Percentiles rank a stretch among this genome's conserved stretches.
Conservation (phyloP, 2,888 invertebrate species). For the Drosophila quasianomalipes region DNA sequence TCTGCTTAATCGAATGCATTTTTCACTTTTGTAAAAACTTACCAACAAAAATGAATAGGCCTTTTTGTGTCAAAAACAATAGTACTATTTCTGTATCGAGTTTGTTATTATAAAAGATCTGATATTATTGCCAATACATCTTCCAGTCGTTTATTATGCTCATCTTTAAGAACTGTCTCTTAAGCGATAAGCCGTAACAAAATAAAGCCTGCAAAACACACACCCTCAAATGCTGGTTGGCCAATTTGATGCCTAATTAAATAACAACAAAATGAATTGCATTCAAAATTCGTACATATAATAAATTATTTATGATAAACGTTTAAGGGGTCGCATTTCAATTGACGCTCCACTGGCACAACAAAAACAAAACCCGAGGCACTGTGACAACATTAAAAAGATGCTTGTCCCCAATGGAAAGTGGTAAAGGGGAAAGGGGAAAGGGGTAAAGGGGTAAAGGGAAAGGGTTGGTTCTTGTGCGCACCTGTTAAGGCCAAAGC, state of each 20-base stretch:
- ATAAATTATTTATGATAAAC: slow-evolving; percentile 77
- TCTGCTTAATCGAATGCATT: neutral
- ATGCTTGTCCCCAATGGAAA: slow-evolving; percentile 4
- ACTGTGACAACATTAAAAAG: slow-evolving; percentile 22
- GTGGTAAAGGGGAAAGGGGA: neutral
- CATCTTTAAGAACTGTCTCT: neutral
- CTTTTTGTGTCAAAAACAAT: neutral
- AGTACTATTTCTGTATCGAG: neutral
- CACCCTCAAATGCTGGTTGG: slow-evolving; percentile 17
- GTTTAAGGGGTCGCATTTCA: slow-evolving; percentile 64
- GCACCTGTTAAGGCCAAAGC: slow-evolving; percentile 55
- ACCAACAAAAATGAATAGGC: neutral
- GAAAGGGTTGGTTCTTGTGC: slow-evolving; percentile 16
- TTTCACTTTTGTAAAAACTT: neutral
- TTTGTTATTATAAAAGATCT: neutral
- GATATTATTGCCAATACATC: neutral
- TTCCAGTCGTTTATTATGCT: neutral
- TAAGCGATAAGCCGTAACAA: neutral
- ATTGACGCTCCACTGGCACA: slow-evolving; percentile 42
- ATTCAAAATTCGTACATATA: slow-evolving; percentile 47
- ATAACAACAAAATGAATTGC: slow-evolving; percentile 52
- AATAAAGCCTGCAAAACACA: neutral
- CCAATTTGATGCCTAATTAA: slow-evolving; percentile 56
- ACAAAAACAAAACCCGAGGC: slow-evolving; percentile 20
- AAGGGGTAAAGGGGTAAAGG: neutral